Evolutionary conservation across 2,888 invertebrate species (phyloP).

Genomic region (Mantis religiosa): DNA sequence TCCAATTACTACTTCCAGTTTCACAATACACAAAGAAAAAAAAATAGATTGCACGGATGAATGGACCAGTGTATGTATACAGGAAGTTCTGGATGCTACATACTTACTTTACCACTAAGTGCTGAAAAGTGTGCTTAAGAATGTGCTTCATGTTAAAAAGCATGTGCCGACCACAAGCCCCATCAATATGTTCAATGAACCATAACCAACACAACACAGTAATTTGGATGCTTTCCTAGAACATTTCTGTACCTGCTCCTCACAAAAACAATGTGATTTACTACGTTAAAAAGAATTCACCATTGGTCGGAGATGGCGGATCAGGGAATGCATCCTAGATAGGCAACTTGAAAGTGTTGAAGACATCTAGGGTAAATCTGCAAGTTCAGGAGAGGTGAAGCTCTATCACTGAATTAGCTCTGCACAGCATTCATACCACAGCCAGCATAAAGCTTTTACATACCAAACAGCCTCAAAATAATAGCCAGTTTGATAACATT

Average conservation of each 20-base stretch:
- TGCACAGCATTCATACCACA: too few relatives aligned
- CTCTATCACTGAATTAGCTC: too few relatives aligned
- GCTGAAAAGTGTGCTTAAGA: background rate
- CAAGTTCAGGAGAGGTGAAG: too few relatives aligned
- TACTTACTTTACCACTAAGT: background rate
- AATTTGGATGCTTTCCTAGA: background rate
- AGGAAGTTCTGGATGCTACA: background rate
- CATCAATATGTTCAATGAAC: background rate
- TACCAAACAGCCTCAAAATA: too few relatives aligned
- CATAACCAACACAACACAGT: background rate
- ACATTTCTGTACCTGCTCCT: background rate
- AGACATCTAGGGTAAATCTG: too few relatives aligned
- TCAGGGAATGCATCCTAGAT: too few relatives aligned
- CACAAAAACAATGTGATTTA: background rate
- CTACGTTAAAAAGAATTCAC: too few relatives aligned
- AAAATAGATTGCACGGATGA: background rate
- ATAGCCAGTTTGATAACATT: too few relatives aligned
- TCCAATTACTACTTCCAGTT: background rate
- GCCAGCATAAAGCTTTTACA: too few relatives aligned
- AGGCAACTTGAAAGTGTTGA: too few relatives aligned
- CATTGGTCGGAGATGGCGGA: too few relatives aligned
- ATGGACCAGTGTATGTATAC: background rate
- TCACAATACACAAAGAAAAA: background rate
- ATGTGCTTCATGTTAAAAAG: background rate
- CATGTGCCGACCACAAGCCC: background rate